These are phyloP conservation scores for Rallus limicola DNA, from an alignment of 2,113 vertebrate genomes.

Conservation along the genomic window DNA sequence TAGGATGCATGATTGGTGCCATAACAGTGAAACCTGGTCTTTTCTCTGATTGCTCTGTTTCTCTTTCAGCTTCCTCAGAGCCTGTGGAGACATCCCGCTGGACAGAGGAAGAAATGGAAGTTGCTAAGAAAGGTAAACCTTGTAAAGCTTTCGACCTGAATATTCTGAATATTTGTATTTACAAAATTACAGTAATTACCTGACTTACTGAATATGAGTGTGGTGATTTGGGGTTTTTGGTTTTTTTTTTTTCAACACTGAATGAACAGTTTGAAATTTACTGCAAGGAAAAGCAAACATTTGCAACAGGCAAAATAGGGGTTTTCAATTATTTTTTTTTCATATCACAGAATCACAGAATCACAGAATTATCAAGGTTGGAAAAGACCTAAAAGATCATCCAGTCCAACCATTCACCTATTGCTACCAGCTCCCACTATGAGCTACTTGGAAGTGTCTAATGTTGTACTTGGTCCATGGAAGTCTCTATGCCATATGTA, in stretches of 20 bases:
- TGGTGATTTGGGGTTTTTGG: background rate
- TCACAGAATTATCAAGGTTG: too few relatives aligned
- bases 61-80: slow-evolving; percentile 86
- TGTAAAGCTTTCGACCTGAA: background rate
- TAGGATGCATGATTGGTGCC: slow-evolving; percentile 53
- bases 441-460: background rate
- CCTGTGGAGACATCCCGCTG: slow-evolving; percentile 97
- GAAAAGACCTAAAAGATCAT: too few relatives aligned
- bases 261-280: background rate
- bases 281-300: background rate
- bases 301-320: background rate
- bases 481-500: background rate
- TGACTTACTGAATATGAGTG: background rate
- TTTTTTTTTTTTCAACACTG: background rate
- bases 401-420: too few relatives aligned
- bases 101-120: slow-evolving; percentile 99
- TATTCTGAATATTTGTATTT: background rate
- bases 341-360: too few relatives aligned
- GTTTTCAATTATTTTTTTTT: background rate
- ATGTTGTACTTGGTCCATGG: background rate
- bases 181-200: background rate
- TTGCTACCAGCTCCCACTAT: too few relatives aligned
- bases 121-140: slow-evolving; percentile 95
- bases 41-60: slow-evolving; percentile 52
- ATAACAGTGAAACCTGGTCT: slow-evolving; percentile 52